These are phyloP conservation scores for Aurelia coerulea DNA, from an alignment of 30 jellyfish, hydroid and myxozoan species.

Conservation along the genomic window DNA sequence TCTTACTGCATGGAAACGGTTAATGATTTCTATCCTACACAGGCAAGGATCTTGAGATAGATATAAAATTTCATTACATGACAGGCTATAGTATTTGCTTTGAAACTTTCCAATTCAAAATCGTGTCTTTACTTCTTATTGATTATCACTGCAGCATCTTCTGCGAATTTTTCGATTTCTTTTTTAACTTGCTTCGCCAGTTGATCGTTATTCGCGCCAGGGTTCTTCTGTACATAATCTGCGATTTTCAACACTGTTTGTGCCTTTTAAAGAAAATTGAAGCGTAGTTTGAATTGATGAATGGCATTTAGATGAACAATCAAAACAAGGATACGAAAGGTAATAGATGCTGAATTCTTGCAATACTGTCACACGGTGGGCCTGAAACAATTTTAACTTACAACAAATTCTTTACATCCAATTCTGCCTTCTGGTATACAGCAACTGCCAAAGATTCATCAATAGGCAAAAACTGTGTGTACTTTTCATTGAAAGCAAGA, in stretches of 20 bases:
- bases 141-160: conserved; percentile 60
- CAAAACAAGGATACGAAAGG: neutral
- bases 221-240: conserved; percentile 67
- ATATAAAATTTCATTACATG: no score
- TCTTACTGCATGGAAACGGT: no score
- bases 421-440: neutral
- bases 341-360: neutral
- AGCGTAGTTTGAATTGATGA: neutral
- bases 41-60: no score
- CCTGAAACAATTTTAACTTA: neutral
- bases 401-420: neutral
- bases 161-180: conserved; percentile 66
- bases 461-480: neutral
- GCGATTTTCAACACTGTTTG: conserved; percentile 74
- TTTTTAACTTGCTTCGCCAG: conserved; percentile 71
- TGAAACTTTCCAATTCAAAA: no score
- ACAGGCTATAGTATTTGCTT: no score
- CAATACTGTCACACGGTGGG: neutral
- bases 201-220: conserved; percentile 77
- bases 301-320: neutral
- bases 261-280: conserved; percentile 46
- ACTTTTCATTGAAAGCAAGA: neutral
- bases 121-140: neutral
- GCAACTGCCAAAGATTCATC: neutral
- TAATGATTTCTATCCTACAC: no score